These are phyloP conservation scores for Tyto alba DNA, from an alignment of 2,113 vertebrate species.

Conservation along the genomic window DNA sequence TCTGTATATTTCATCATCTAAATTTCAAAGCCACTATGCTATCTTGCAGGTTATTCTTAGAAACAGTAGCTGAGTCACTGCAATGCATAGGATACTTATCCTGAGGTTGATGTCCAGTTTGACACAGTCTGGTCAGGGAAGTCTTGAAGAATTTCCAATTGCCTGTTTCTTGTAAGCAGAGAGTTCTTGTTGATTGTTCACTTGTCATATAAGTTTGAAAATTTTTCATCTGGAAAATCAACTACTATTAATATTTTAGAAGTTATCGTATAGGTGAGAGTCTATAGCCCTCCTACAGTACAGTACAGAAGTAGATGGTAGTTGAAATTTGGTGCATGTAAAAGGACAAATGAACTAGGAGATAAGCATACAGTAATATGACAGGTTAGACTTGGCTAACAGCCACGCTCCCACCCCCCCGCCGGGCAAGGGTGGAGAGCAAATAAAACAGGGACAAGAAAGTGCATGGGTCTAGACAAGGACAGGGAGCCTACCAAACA, in stretches of 20 bases:
- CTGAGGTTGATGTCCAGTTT: background rate
- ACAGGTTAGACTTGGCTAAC: background rate
- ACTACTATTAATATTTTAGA: background rate
- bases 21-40: background rate
- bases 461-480: rapidly evolving
- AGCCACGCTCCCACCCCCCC: background rate
- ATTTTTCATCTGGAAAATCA: background rate
- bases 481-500: background rate
- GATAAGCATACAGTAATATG: background rate
- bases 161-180: background rate
- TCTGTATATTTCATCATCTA: background rate
- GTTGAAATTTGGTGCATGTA: background rate
- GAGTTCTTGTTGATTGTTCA: background rate
- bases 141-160: background rate
- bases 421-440: no score
- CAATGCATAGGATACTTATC: background rate
- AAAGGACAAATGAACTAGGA: background rate
- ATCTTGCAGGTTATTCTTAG: background rate
- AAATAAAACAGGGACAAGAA: background rate
- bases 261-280: background rate
- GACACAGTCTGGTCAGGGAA: background rate
- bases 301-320: background rate
- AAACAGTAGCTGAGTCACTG: background rate
- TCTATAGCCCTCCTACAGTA: background rate
- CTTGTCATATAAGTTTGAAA: background rate